These are phyloP conservation scores for Baccha elongata DNA, from an alignment of 2,888 invertebrate genomes.

Conservation along the genomic window DNA sequence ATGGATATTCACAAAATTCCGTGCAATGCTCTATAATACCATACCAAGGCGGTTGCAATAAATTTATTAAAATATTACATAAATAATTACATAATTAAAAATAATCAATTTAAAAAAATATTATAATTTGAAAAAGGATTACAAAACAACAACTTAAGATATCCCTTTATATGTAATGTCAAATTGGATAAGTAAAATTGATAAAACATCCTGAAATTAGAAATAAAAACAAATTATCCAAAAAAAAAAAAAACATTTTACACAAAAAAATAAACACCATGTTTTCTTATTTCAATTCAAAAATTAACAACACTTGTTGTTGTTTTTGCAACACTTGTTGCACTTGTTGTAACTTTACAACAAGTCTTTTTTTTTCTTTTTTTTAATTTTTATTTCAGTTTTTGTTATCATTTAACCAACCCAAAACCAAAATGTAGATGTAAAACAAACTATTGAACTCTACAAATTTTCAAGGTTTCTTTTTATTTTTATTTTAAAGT, in stretches of 20 bases:
- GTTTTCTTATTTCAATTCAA: conserved; percentile 63
- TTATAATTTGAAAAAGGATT: conserved; percentile 15
- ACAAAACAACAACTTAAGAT: conserved; percentile 14
- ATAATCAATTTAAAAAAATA: conserved; percentile 15
- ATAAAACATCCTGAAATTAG: conserved; percentile 52
- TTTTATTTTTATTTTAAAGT: conserved; percentile 40
- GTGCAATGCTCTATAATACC: conserved; percentile 79
- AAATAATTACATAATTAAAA: neutral
- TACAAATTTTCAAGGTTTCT: conserved; percentile 64
- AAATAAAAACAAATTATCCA: conserved; percentile 64
- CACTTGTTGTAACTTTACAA: conserved; percentile 20
- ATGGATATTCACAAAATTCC: conserved; percentile 80
- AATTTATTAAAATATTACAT: conserved; percentile 22
- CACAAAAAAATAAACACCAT: conserved; percentile 64
- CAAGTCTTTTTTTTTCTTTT: neutral
- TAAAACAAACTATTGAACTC: conserved; percentile 6
- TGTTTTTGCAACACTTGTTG: neutral
- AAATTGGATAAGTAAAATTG: conserved; percentile 59
- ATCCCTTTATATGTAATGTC: conserved; percentile 45
- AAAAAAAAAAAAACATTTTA: conserved; percentile 69
- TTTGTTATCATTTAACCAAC: conserved; percentile 26
- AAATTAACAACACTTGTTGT: conserved; percentile 22
- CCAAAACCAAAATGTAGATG: conserved; percentile 41
- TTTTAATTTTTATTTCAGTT: neutral
- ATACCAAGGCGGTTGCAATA: conserved; percentile 77